Evolutionary conservation across 1,140 invertebrate species (phyloP).

Genomic region (Telenomus remus): DNA sequence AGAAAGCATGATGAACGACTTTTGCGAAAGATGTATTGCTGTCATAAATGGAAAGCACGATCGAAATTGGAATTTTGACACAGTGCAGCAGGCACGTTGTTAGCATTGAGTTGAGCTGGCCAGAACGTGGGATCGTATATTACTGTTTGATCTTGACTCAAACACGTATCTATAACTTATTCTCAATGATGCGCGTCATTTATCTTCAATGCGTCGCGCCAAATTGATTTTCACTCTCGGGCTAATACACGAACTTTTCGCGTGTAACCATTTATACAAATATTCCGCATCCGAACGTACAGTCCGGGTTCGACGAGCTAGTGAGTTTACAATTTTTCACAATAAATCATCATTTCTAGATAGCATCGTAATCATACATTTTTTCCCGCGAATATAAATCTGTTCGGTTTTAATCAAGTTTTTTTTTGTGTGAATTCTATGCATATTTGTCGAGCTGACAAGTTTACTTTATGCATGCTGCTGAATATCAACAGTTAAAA

Average conservation of each 20-base stretch:
- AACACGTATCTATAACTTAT: constrained; percentile 68
- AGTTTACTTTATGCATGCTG: too few species aligned
- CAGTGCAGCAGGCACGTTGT: constrained; percentile 38
- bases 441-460: too few species aligned
- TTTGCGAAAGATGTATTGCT: constrained; percentile 64
- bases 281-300: not conserved
- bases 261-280: constrained; percentile 26
- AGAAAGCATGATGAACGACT: constrained; percentile 62
- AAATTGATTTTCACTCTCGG: constrained; percentile 58
- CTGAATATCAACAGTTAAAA: too few species aligned
- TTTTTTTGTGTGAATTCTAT: too few species aligned
- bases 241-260: constrained; percentile 22
- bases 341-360: too few species aligned
- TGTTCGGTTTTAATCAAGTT: too few species aligned
- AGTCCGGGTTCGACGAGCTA: too few species aligned
- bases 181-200: constrained; percentile 65
- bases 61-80: constrained; percentile 73
- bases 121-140: constrained; percentile 62
- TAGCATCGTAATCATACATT: too few species aligned
- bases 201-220: constrained; percentile 56
- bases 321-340: too few species aligned
- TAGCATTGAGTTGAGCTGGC: constrained; percentile 37
- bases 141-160: constrained; percentile 56
- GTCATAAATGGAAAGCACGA: constrained; percentile 59
- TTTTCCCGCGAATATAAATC: too few species aligned